Evolutionary conservation across 2,888 invertebrate genomes (phyloP).

Genomic region (Hedychridium roseum): DNA sequence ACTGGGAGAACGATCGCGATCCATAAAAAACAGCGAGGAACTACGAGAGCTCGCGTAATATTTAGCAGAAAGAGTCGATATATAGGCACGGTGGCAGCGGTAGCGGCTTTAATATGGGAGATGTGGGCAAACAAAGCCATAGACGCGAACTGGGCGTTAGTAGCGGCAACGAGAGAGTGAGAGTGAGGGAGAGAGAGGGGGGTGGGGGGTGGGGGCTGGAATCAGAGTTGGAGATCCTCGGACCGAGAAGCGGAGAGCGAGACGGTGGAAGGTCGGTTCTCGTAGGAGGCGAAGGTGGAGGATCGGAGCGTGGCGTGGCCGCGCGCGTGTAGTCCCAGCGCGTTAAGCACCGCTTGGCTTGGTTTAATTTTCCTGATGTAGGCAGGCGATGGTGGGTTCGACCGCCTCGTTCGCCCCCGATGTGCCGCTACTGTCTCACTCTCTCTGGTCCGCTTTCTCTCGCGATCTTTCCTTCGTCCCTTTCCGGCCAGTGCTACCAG

Average conservation of each 20-base stretch:
- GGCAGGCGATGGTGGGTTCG: slow-evolving; percentile 57
- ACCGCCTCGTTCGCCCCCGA: slow-evolving; percentile 49
- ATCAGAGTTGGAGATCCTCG: slow-evolving; percentile 33
- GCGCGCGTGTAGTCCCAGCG: slow-evolving; percentile 55
- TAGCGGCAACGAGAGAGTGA: slow-evolving; percentile 44
- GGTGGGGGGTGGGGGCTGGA: slow-evolving; percentile 24
- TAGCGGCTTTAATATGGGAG: slow-evolving; percentile 58
- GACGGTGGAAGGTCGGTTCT: no score
- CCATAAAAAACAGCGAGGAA: not conserved
- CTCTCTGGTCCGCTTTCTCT: slow-evolving; percentile 45
- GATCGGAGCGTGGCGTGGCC: slow-evolving; percentile 37
- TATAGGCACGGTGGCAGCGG: slow-evolving; percentile 28
- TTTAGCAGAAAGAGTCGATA: slow-evolving; percentile 34
- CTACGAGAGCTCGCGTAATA: slow-evolving; percentile 33
- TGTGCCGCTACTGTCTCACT: slow-evolving; percentile 42
- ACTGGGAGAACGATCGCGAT: not conserved
- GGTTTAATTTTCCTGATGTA: slow-evolving; percentile 65
- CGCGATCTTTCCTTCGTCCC: slow-evolving; percentile 24
- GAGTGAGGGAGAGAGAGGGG: slow-evolving; percentile 36
- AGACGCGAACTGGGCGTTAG: slow-evolving; percentile 44
- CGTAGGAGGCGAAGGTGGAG: slow-evolving; percentile 38
- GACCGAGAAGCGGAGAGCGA: slow-evolving; percentile 39
- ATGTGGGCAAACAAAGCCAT: slow-evolving; percentile 62
- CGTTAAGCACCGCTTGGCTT: slow-evolving; percentile 63
- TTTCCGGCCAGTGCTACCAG: slow-evolving; percentile 27